These are phyloP conservation scores for Meghimatium bilineatum DNA, from an alignment of 2,888 invertebrate species.

Conservation along the genomic window DNA sequence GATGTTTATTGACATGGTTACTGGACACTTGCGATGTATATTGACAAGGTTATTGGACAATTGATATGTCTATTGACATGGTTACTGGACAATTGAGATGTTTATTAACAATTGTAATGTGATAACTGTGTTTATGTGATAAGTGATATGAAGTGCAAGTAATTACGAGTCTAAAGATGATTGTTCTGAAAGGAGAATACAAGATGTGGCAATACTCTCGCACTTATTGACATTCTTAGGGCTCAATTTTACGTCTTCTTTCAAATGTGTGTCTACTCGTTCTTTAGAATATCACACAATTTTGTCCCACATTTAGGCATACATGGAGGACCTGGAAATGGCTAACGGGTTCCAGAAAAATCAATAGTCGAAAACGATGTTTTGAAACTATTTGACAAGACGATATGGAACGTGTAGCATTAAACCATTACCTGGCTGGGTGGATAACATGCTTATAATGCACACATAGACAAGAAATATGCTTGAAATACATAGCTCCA, in stretches of 20 bases:
- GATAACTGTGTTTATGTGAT: no score
- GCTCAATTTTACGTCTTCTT: conserved; percentile 8
- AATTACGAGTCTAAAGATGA: no score
- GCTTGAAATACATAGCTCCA: no score
- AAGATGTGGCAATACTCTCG: background rate
- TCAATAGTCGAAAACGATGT: background rate
- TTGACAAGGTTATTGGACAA: no score
- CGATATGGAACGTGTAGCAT: background rate
- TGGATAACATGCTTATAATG: no score
- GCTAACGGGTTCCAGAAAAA: background rate
- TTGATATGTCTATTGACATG: no score
- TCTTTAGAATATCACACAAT: background rate
- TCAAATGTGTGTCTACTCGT: background rate
- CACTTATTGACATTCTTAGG: background rate
- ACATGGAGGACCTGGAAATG: background rate
- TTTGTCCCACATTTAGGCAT: background rate
- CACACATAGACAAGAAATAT: background rate
- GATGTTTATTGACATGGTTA: no score
- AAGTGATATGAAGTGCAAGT: no score
- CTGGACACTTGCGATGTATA: no score
- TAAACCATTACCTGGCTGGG: no score
- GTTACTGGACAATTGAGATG: no score
- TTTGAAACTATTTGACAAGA: background rate
- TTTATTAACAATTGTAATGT: no score
- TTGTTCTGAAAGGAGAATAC: background rate